A percentile compares a stretch with the other conserved stretches of the same genome.
Evolutionary conservation across 2,113 vertebrate species (phyloP).

Genomic region (Heliornis fulica): DNA sequence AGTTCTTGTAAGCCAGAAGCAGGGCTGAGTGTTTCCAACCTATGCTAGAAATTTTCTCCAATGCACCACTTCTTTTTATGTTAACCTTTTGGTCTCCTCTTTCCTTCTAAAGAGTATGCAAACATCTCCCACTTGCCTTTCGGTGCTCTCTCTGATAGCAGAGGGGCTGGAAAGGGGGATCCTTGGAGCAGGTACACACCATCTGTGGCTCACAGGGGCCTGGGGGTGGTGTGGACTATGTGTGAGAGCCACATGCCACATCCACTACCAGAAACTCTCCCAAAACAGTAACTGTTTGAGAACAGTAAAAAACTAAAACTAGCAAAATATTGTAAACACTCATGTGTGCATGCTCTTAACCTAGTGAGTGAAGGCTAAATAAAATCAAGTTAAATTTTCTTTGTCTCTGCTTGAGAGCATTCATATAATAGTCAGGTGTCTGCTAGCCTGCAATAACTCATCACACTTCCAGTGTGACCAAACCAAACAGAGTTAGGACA

Average conservation of each 20-base stretch:
- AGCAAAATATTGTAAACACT: not conserved
- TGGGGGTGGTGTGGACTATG: not conserved
- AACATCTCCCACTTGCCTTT: not conserved
- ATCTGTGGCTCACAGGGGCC: not conserved
- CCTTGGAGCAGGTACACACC: not conserved
- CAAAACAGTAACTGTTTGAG: not conserved
- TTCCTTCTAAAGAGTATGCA: not conserved
- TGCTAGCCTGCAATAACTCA: not conserved
- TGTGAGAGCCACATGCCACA: not conserved
- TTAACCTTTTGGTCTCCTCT: not conserved
- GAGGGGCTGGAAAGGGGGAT: not conserved
- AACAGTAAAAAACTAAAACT: not conserved
- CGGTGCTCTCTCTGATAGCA: fast-evolving
- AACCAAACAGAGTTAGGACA: not conserved
- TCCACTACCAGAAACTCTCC: not conserved
- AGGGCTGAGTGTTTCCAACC: not conserved
- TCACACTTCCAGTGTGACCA: not conserved
- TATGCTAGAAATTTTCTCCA: not conserved
- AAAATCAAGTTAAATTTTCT: not conserved
- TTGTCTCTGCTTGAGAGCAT: not conserved
- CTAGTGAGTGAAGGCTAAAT: not conserved
- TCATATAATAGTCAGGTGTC: not conserved
- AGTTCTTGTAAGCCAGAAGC: not conserved
- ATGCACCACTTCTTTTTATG: not conserved
- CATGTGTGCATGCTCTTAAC: not conserved